phyloP scores from a whole-genome alignment of 1,140 invertebrate species.

The Berghia stephanieae region DNA sequence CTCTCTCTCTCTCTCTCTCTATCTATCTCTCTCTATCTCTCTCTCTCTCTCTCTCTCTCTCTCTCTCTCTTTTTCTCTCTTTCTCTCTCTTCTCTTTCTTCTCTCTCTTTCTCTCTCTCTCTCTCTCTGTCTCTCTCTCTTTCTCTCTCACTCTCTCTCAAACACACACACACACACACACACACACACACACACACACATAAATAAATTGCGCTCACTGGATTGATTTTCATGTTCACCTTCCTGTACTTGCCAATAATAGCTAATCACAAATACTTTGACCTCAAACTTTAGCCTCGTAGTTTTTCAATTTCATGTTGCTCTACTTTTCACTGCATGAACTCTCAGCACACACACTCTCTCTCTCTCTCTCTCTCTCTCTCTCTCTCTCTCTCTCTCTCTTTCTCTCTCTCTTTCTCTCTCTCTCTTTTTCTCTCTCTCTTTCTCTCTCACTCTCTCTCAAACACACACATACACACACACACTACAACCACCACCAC shows the following conservation, averaged over 20 bases:
- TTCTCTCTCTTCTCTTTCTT: neutral
- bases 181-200: neutral
- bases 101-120: conserved; percentile 24
- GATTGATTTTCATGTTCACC: too few species aligned
- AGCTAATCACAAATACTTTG: too few species aligned
- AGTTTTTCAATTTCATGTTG: too few species aligned
- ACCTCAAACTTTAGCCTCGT: too few species aligned
- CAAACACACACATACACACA: too few species aligned
- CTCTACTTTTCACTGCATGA: neutral
- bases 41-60: conserved; percentile 11
- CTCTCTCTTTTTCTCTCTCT: too few species aligned
- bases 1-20: too few species aligned
- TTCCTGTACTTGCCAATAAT: too few species aligned
- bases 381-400: neutral
- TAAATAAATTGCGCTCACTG: too few species aligned
- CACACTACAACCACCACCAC: too few species aligned
- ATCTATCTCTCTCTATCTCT: too few species aligned
- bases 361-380: neutral
- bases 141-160: conserved; percentile 25
- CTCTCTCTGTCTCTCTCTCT: conserved; percentile 26
- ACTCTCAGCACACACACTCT: neutral
- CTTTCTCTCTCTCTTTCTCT: conserved; percentile 14
- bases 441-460: neutral
- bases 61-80: neutral
- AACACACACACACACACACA: neutral